A percentile compares a stretch with the other conserved stretches of the same genome.
Evolutionary conservation across 2,888 invertebrate genomes (phyloP).

Genomic region (Cerceris rybyensis): DNA sequence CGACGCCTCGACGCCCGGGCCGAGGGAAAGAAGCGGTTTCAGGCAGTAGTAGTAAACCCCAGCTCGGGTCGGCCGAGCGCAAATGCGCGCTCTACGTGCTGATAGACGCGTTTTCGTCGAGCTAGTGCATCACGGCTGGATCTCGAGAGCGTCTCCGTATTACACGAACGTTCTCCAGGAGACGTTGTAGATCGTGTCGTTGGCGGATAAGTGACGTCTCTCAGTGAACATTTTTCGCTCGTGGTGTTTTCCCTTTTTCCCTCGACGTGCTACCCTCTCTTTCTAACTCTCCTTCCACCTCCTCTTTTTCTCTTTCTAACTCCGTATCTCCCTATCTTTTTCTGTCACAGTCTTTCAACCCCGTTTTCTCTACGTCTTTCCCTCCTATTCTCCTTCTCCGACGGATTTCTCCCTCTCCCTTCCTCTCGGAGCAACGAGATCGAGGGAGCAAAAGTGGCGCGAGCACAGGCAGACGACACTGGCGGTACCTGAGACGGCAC

Average conservation of each 20-base stretch:
- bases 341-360: constrained; percentile 9
- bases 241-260: background rate
- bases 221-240: constrained; percentile 10
- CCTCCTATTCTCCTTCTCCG: background rate
- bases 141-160: constrained; percentile 14
- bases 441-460: constrained; percentile 52
- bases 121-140: constrained; percentile 30
- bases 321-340: background rate
- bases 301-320: constrained; percentile 12
- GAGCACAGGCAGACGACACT: constrained; percentile 48
- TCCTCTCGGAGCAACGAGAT: constrained; percentile 19
- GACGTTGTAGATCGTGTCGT: background rate
- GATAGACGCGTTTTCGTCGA: constrained; percentile 48
- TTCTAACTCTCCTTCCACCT: constrained; percentile 10
- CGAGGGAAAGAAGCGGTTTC: constrained; percentile 61
- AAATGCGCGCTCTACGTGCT: constrained; percentile 44
- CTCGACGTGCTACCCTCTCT: background rate
- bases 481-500: constrained; percentile 36
- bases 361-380: constrained; percentile 3
- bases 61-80: constrained; percentile 75
- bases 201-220: constrained; percentile 5
- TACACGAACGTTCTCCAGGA: background rate
- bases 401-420: constrained; percentile 2
- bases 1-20: constrained; percentile 79
- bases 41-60: constrained; percentile 78